Base-by-base conservation (phyloP, 30 jellyfish, hydroid and myxozoan genomes). In the Haliclystus octoradiatus region DNA sequence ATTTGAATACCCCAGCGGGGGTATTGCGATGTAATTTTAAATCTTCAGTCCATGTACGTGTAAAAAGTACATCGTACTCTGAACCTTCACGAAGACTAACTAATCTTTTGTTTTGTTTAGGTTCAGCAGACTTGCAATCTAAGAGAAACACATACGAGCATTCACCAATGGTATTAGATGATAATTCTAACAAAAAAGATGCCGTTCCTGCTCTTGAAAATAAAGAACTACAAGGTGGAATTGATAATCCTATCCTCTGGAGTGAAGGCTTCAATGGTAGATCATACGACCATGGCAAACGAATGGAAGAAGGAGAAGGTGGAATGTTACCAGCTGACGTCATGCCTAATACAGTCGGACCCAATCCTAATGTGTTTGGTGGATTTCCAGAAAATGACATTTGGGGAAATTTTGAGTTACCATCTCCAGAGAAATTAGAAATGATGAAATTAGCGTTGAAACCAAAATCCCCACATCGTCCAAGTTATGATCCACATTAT, bases 331-430 rank as follows among this genome's bases (percentile, higher is more conserved):
- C 57, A 40, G 57, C 81, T 15, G 94, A 74, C 30, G 94, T 65
- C 15, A 60, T 87, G 70, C 96, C 96, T 27, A 79, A 70, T 53
- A 87, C 96, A 1, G 96, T 87, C 31, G 84, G 83, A 15, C 96
- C 96, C 25, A 87, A 80, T 57, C 95, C 88, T 14, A 87, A 87
- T 35, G 76, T 87, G 15, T 79, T 52, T 46, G 96, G 96, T 3
- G 96, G 96, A n/a, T 87, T 87, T 28, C 96, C 96, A 2, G 83
- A 80, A 25, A 87, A 87, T 33, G 96, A 87, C 68, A 72, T 73
- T 22, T 80, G 94, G 71, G 96, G 96, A 2, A 85, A 85, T 26
- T 87, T 87, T 34, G 96, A 87, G 65, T 62, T 87, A 66, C 96
- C 96, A 34, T 69, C 94, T 7, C 94, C 94, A 25, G 91, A 74